Percentiles rank a stretch among this genome's conserved stretches.
These are phyloP conservation scores for Barypeithes pellucidus DNA, from an alignment of 2,888 invertebrate genomes.

Conservation along the genomic window DNA sequence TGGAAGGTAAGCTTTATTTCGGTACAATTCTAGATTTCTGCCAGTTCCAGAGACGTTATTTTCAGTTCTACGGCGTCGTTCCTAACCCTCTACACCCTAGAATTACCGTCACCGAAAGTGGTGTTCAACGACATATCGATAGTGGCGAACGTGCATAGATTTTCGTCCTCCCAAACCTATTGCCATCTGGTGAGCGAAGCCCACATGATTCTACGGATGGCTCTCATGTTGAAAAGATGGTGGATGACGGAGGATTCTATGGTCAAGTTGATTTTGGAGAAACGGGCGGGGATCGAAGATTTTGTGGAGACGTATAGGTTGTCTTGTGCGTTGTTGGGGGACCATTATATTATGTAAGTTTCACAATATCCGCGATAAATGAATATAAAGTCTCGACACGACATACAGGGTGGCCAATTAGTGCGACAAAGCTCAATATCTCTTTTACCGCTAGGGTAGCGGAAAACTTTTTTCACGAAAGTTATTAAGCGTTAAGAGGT, in stretches of 20 bases:
- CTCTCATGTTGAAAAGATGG: conserved; percentile 68
- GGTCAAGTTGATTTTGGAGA: conserved; percentile 62
- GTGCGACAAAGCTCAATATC: too few relatives aligned
- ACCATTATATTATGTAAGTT: conserved; percentile 73
- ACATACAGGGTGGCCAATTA: too few relatives aligned
- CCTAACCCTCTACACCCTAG: conserved; percentile 84
- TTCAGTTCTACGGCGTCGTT: conserved; percentile 68
- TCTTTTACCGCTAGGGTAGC: too few relatives aligned
- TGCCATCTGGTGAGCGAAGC: conserved; percentile 83
- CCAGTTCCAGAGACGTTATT: conserved; percentile 21
- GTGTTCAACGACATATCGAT: conserved; percentile 81
- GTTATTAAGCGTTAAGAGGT: too few relatives aligned
- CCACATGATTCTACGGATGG: conserved; percentile 77
- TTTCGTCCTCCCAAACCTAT: conserved; percentile 79
- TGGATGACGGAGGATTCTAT: conserved; percentile 63
- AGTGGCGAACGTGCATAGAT: conserved; percentile 78
- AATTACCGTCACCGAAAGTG: conserved; percentile 77
- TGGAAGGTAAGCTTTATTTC: conserved; percentile 62
- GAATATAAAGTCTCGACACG: too few relatives aligned
- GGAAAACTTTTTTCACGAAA: too few relatives aligned
- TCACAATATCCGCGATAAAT: too few relatives aligned
- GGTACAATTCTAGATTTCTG: background rate
- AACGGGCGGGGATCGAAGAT: conserved; percentile 67
- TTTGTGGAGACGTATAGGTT: conserved; percentile 70
- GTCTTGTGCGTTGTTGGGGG: conserved; percentile 74